Percentiles rank a stretch among this genome's conserved stretches.
Conservation (phyloP, 2,113 vertebrate genomes). For the Micromys minutus region DNA sequence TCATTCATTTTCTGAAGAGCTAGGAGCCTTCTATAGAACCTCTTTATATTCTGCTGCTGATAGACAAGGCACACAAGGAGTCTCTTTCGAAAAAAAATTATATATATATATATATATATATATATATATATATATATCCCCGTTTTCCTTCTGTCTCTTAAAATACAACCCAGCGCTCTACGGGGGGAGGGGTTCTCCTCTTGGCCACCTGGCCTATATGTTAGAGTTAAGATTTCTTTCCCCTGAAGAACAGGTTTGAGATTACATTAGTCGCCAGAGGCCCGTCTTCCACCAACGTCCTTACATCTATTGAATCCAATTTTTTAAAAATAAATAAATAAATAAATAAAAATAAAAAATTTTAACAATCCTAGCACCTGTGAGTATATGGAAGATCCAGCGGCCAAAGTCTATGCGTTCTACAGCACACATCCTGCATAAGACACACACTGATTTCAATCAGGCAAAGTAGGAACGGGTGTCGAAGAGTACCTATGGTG, state of each 20-base stretch:
- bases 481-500: slow-evolving; percentile 66
- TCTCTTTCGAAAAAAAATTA: slow-evolving; percentile 37
- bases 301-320: not conserved
- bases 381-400: not conserved
- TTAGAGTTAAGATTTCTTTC: slow-evolving; percentile 52
- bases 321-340: not conserved
- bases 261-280: not conserved
- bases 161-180: not conserved
- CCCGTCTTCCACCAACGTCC: not conserved
- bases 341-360: not conserved
- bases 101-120: not conserved
- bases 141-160: slow-evolving; percentile 20
- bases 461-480: slow-evolving; percentile 53
- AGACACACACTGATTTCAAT: slow-evolving; percentile 46
- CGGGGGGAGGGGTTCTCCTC: slow-evolving; percentile 64
- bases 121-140: not conserved
- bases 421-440: not conserved
- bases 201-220: slow-evolving; percentile 72
- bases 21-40: slow-evolving; percentile 35
- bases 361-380: not conserved
- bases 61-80: slow-evolving; percentile 46
- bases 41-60: slow-evolving; percentile 20
- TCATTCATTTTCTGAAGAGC: slow-evolving; percentile 75
- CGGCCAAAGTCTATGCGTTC: not conserved
- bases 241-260: not conserved